Percentiles rank a stretch among this genome's conserved stretches.
These are phyloP conservation scores for Suricata suricatta DNA, from an alignment of 2,113 vertebrate species.

Conservation along the genomic window DNA sequence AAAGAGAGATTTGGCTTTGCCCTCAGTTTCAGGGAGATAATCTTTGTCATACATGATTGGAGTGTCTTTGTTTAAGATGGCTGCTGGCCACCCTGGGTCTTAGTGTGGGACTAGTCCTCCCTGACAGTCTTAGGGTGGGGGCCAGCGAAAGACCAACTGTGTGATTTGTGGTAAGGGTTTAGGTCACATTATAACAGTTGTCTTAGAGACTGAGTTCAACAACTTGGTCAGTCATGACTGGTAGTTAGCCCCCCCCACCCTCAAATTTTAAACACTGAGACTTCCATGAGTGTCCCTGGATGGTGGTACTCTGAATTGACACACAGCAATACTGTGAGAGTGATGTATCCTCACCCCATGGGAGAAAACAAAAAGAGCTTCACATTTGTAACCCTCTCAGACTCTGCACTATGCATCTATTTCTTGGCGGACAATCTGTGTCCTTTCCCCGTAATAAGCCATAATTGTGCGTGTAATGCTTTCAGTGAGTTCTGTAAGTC, in stretches of 20 bases:
- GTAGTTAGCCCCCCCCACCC: background rate
- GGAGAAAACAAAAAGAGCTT: background rate
- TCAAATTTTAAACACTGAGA: background rate
- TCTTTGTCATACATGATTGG: background rate
- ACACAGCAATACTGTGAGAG: background rate
- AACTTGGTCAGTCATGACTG: background rate
- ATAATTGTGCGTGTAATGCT: background rate
- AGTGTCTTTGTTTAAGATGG: slow-evolving; percentile 5
- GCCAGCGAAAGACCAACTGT: background rate
- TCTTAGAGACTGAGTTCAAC: background rate
- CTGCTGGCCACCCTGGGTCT: background rate
- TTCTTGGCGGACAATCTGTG: background rate
- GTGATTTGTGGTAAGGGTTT: background rate
- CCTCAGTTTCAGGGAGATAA: slow-evolving; percentile 17
- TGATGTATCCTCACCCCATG: background rate
- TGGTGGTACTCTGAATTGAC: background rate
- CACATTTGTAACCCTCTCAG: background rate
- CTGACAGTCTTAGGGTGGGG: background rate
- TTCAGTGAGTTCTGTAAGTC: background rate
- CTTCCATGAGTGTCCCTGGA: background rate
- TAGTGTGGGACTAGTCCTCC: background rate
- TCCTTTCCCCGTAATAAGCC: background rate
- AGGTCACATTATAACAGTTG: background rate
- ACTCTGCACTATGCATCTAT: background rate
- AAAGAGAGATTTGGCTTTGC: background rate